Percentiles rank a stretch among this genome's conserved stretches.
These are phyloP conservation scores for Eulithis testata DNA, from an alignment of 2,888 invertebrate species.

Conservation along the genomic window DNA sequence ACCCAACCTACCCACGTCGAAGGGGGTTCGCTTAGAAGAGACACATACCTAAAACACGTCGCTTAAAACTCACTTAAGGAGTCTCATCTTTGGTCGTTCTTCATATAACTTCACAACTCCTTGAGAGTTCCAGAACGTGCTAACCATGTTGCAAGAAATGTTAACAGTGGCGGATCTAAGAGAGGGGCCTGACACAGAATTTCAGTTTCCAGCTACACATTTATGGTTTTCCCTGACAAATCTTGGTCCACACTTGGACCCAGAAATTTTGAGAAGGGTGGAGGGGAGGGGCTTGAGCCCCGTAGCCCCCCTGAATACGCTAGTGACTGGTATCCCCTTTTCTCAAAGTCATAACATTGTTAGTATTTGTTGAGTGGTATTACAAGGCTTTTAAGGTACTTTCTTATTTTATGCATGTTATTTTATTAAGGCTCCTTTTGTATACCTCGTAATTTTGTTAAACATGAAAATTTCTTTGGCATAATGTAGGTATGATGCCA, in stretches of 20 bases:
- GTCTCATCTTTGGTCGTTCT: background rate
- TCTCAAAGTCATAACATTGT: constrained; percentile 10
- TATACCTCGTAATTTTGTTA: no score
- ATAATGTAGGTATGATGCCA: no score
- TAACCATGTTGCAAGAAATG: constrained; percentile 4
- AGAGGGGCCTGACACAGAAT: no score
- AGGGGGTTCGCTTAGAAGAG: background rate
- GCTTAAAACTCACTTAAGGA: background rate
- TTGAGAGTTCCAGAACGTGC: background rate
- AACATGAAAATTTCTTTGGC: no score
- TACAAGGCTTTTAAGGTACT: background rate
- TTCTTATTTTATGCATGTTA: background rate
- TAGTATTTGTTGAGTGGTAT: constrained; percentile 1
- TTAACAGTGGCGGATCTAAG: background rate
- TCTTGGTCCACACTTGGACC: no score
- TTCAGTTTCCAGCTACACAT: no score
- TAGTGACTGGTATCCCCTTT: background rate
- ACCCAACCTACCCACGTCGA: no score
- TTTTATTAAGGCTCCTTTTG: no score
- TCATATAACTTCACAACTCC: constrained; percentile 2
- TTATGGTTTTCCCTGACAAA: no score
- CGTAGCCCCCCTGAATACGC: no score
- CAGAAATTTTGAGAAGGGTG: no score
- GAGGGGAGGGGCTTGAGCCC: no score
- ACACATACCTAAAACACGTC: background rate